Percentiles rank a stretch among this genome's conserved stretches.
Evolutionary conservation across 2,113 vertebrate genomes (phyloP).

Genomic region (Neolamprologus fasciatus): DNA sequence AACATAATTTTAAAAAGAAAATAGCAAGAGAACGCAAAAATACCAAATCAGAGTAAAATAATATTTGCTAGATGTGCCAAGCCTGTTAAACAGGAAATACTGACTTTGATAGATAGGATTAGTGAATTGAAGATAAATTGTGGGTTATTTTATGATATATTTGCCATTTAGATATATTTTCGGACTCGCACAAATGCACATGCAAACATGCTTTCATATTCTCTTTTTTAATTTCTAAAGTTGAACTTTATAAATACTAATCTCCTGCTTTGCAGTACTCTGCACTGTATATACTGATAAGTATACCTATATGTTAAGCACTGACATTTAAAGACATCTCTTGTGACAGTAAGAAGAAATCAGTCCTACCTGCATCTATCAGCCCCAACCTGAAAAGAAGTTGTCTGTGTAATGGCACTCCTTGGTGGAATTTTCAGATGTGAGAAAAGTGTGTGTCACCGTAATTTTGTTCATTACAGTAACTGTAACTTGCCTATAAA

Average conservation of each 20-base stretch:
- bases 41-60: slow-evolving; percentile 40
- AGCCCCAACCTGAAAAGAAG: slow-evolving; percentile 2
- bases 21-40: slow-evolving; percentile 36
- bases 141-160: slow-evolving; percentile 34
- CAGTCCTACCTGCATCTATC: slow-evolving; percentile 1
- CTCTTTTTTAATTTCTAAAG: slow-evolving; percentile 72
- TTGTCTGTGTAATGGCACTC: slow-evolving; percentile 25
- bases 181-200: slow-evolving; percentile 59
- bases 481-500: slow-evolving; percentile 70
- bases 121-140: slow-evolving; percentile 21
- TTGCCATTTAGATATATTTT: slow-evolving; percentile 35
- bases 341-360: slow-evolving; percentile 36
- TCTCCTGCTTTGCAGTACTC: slow-evolving; percentile 42
- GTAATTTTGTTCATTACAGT: slow-evolving; percentile 44
- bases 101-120: slow-evolving; percentile 25
- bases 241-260: slow-evolving; percentile 78
- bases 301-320: slow-evolving; percentile 61
- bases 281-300: slow-evolving; percentile 67
- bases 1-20: neutral
- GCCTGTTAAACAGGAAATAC: slow-evolving; percentile 48
- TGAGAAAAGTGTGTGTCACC: slow-evolving; percentile 55
- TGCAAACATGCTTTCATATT: slow-evolving; percentile 76
- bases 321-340: slow-evolving; percentile 56
- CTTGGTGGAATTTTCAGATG: slow-evolving; percentile 28
- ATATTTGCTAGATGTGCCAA: slow-evolving; percentile 61